Evolutionary conservation across 2,888 invertebrate species (phyloP), one percentile per base, ranked within the genome.

Genomic region (Acrobasis repandana): DNA sequence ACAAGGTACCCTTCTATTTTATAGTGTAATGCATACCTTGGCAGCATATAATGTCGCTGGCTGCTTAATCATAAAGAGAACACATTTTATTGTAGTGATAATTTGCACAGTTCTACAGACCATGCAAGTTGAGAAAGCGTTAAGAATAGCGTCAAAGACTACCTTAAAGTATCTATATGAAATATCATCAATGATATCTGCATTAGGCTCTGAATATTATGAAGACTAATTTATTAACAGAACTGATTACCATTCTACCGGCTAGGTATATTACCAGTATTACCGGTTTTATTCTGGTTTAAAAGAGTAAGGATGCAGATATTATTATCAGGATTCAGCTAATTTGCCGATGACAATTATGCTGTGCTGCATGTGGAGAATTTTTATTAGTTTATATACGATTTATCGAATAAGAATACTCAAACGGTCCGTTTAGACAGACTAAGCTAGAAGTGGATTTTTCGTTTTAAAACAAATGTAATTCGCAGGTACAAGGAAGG

Each of bases 11-110:
- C 68, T 64, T 67, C 68, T 69, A 70, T 61, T 61, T 70, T 67
- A 64, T 63, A 60, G 56, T 63, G 67, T 69, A 73, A 76, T 75
- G 78, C 90, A 83, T 93, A 93, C 92, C 92, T 93, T 93, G 92
- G 86, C 93, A 93, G 90, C 93, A 93, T 85, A 93, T 93, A 74
- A 92, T 78, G 73, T 93, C 92, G 83, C 90, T 83, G 86, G 93
- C 93, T 81, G 93, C 90, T 89, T 90, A 87, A 80, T 83, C 76
- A 84, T 77, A 90, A 86, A 90, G 78, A 89, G 80, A 88, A 85
- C 74, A 86, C 76, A 79, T 66, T 83, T 85, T 76, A 75, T 73
- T 75, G 67, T 69, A 72, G 70, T 69, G 56, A 57, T 57, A 61
- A 60, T 60, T 58, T 38, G 46, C 48, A 57, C 38, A 61, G 47